Evolutionary conservation across 2,888 invertebrate species (phyloP).

Genomic region (Melanostoma scalare): DNA sequence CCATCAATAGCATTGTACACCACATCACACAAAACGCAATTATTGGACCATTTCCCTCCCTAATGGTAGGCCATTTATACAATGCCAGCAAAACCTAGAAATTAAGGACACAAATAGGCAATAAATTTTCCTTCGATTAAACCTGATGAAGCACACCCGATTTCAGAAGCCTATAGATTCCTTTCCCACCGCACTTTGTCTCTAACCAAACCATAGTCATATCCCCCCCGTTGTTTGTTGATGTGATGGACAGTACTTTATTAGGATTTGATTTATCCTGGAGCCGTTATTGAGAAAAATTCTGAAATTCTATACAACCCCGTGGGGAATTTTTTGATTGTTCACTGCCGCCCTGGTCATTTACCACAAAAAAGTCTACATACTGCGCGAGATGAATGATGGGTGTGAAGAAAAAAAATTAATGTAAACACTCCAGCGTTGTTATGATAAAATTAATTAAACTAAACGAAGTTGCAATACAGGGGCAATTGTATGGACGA

Average conservation of each 20-base stretch:
- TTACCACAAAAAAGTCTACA: conserved; percentile 5
- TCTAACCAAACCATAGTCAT: conserved; percentile 11
- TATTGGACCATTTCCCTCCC: conserved; percentile 35
- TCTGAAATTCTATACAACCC: conserved; percentile 33
- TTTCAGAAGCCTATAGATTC: background rate
- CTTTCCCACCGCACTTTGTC: background rate
- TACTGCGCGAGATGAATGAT: background rate
- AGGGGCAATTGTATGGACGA: too few species aligned
- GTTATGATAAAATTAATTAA: background rate
- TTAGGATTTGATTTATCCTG: conserved; percentile 64
- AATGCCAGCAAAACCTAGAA: conserved; percentile 48
- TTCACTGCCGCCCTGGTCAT: conserved; percentile 6
- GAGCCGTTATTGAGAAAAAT: conserved; percentile 23
- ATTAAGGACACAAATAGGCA: conserved; percentile 66
- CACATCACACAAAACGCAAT: conserved; percentile 53
- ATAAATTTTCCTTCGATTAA: conserved; percentile 66
- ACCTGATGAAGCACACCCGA: conserved; percentile 30
- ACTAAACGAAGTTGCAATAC: too few species aligned
- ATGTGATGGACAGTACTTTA: conserved; percentile 55
- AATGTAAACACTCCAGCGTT: background rate
- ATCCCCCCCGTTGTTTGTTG: conserved; percentile 26
- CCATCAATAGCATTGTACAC: conserved; percentile 2
- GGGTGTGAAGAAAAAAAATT: background rate
- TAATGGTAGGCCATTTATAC: conserved; percentile 63
- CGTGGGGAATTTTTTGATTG: conserved; percentile 40